Evolutionary conservation across 2,113 vertebrate species (phyloP).

Genomic region (Zosterops japonicus): DNA sequence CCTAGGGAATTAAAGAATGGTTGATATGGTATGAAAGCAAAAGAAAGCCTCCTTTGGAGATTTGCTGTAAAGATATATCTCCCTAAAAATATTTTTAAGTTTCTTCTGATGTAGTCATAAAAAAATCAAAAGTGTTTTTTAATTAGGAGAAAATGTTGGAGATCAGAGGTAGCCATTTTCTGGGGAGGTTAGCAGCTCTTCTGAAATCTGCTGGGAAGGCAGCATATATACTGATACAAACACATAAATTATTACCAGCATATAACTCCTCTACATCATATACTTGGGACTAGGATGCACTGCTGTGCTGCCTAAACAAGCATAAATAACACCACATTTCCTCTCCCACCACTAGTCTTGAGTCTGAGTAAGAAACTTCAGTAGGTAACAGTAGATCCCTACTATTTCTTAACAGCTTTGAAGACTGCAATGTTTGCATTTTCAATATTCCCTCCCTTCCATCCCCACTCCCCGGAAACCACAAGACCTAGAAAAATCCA

Average conservation of each 20-base stretch:
- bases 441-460: not conserved
- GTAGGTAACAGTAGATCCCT: not conserved
- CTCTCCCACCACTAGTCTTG: not conserved
- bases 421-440: not conserved
- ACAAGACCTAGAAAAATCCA: not conserved
- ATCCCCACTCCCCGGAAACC: not conserved
- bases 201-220: not conserved
- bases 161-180: slow-evolving; percentile 11
- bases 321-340: not conserved
- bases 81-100: not conserved
- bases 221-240: not conserved
- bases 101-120: not conserved
- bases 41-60: not conserved
- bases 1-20: not conserved
- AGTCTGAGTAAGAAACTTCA: not conserved
- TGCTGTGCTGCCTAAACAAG: not conserved
- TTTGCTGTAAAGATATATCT: not conserved
- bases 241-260: not conserved
- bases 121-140: not conserved
- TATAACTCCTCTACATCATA: fast-evolving
- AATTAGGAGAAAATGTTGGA: not conserved
- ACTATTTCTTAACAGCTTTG: not conserved
- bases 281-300: not conserved
- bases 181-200: not conserved
- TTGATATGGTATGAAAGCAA: not conserved